These are phyloP conservation scores for Chinchilla lanigera DNA, from an alignment of 2,113 vertebrate species.

Conservation along the genomic window DNA sequence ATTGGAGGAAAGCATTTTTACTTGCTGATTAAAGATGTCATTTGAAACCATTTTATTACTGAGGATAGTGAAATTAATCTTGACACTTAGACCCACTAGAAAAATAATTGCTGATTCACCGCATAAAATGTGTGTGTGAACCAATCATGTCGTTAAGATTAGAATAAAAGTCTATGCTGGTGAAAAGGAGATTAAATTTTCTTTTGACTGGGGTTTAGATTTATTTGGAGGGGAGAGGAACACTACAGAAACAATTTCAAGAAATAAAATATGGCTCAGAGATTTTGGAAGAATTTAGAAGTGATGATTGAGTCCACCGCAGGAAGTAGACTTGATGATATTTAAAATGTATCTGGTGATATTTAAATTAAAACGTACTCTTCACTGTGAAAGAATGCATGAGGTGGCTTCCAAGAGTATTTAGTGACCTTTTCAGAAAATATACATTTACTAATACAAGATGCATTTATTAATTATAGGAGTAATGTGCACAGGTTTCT, in stretches of 20 bases:
- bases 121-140: conserved; percentile 84
- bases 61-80: conserved; percentile 92
- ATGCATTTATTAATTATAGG: too few species aligned
- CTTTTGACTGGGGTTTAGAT: conserved; percentile 25
- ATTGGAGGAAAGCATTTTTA: conserved; percentile 91
- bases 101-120: conserved; percentile 96
- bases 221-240: conserved; percentile 2
- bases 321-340: not conserved
- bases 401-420: too few species aligned
- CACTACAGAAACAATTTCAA: conserved; percentile 40
- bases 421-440: not conserved
- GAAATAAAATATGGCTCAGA: conserved; percentile 17
- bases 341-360: not conserved
- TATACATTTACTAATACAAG: not conserved
- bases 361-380: not conserved
- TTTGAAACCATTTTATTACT: conserved; percentile 96
- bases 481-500: not conserved
- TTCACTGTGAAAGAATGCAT: not conserved
- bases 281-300: conserved; percentile 46
- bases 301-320: not conserved
- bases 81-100: conserved; percentile 92
- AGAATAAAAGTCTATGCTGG: conserved; percentile 69
- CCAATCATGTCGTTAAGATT: conserved; percentile 79
- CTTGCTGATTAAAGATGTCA: conserved; percentile 95
- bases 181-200: conserved; percentile 76